Evolutionary conservation across 2,113 vertebrate genomes (phyloP), one percentile per base, ranked within the genome.

Genomic region (Eptesicus fuscus): DNA sequence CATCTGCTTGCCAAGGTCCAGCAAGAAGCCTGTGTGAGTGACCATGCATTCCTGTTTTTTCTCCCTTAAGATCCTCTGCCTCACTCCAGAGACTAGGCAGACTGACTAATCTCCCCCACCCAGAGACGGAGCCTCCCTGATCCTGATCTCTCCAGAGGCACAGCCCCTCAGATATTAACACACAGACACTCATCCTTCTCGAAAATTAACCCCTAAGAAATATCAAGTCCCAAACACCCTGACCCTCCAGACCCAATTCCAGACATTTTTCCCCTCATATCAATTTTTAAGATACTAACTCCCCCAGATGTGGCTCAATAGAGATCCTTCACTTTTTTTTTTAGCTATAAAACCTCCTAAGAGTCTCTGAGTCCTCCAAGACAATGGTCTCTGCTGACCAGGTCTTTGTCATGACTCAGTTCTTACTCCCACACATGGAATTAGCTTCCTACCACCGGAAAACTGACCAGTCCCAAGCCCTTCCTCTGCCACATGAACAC

Each of bases 21-120:
- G 94, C 99, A 99, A 92, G 99, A 99, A 95, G 99, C 99, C 95
- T 99, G 99, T 92, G 99, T 99, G 98, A 99, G 99, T 99, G 88
- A 30, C 84, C 22, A 0, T 76, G 59, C 35, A 9, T 90, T 61
- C 42, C 71, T 89, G 16, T 88, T 88, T 49, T 78, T 25, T 22
- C 35, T 85, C 23, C 61, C 77, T 59, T 76, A 35, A 88, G 79
- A 67, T 49, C 88, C 28, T 76, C 32, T 40, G 28, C 56, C 80
- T 91, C n/a, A 28, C 77, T 89, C 65, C 53, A 77, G 51, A 80
- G 47, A 83, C 59, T 37, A 56, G 23, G 40, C 59, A 80, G 70
- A 63, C 44, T 35, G 20, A 77, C 78, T 84, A 11, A 76, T 70
- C 67, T 63, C 44, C 87, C 40, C 42, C 18, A 4, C 23, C 47